Evolutionary conservation across 1,140 invertebrate genomes (phyloP).

Genomic region (Drosophila elegans): DNA sequence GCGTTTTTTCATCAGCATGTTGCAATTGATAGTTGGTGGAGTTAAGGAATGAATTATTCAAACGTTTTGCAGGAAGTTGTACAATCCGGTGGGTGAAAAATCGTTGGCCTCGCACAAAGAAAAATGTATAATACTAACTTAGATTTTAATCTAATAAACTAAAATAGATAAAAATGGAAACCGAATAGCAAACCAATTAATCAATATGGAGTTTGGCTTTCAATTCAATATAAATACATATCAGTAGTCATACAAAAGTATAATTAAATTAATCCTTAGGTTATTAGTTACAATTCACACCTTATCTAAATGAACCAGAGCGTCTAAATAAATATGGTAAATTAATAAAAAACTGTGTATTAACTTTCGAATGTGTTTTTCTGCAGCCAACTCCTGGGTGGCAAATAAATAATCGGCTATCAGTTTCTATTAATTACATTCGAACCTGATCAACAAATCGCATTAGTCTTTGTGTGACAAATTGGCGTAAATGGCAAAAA

Average conservation of each 20-base stretch:
- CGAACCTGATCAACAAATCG: slow-evolving; percentile 45
- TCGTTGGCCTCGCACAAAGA: not conserved
- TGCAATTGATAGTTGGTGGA: slow-evolving; percentile 48
- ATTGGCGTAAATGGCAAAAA: slow-evolving; percentile 29
- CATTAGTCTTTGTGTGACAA: slow-evolving; percentile 39
- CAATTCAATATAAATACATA: too few relatives aligned
- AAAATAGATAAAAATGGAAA: not conserved
- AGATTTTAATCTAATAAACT: not conserved
- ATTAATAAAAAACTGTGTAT: not conserved
- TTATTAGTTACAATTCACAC: too few relatives aligned
- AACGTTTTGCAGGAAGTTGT: slow-evolving; percentile 42
- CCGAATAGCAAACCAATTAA: not conserved
- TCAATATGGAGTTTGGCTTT: too few relatives aligned
- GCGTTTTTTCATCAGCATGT: slow-evolving; percentile 48
- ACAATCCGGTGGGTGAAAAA: slow-evolving; percentile 24
- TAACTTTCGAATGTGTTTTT: not conserved
- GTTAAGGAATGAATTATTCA: slow-evolving; percentile 45
- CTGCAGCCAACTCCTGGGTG: not conserved
- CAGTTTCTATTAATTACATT: slow-evolving; percentile 48
- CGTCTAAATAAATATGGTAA: not conserved
- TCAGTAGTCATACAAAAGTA: too few relatives aligned
- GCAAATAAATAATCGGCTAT: slow-evolving; percentile 21
- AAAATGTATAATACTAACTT: not conserved
- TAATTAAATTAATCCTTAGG: too few relatives aligned
- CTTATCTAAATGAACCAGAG: not conserved